Conservation (phyloP, 2,888 invertebrate genomes). For the Plagodis dolabraria region DNA sequence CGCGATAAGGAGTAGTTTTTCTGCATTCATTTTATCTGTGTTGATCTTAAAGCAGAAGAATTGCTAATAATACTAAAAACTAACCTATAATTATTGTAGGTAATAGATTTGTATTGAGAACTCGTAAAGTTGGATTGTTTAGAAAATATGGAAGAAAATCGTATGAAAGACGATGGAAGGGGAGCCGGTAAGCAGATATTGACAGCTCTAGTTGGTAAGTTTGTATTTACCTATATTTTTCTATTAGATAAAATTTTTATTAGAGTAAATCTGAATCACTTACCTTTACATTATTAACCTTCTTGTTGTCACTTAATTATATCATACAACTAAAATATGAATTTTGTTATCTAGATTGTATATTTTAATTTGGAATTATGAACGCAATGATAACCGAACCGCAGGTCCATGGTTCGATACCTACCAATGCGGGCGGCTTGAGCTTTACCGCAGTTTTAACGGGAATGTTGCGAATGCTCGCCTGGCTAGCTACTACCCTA, state of each 20-base stretch:
- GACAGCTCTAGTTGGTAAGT: conserved; percentile 66
- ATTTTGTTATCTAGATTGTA: no score
- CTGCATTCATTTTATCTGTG: conserved; percentile 19
- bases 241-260: not conserved
- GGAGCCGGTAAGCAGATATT: conserved; percentile 57
- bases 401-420: no score
- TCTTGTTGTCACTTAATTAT: no score
- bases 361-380: no score
- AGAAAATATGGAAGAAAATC: conserved; percentile 52
- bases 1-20: conserved; percentile 16
- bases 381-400: no score
- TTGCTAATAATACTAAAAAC: not conserved
- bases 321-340: no score
- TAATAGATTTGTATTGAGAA: conserved; percentile 33
- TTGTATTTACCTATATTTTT: conserved; percentile 5
- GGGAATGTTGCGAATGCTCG: no score
- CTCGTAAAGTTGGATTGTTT: conserved; percentile 29
- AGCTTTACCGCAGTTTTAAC: no score
- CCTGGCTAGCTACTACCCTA: no score
- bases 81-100: conserved; percentile 24
- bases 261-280: no score
- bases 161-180: conserved; percentile 33
- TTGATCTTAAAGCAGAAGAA: conserved; percentile 1
- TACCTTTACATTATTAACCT: no score
- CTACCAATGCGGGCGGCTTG: no score